Evolutionary conservation across 2,113 vertebrate genomes (phyloP).

Genomic region (zebrafish (Danio rerio)): DNA sequence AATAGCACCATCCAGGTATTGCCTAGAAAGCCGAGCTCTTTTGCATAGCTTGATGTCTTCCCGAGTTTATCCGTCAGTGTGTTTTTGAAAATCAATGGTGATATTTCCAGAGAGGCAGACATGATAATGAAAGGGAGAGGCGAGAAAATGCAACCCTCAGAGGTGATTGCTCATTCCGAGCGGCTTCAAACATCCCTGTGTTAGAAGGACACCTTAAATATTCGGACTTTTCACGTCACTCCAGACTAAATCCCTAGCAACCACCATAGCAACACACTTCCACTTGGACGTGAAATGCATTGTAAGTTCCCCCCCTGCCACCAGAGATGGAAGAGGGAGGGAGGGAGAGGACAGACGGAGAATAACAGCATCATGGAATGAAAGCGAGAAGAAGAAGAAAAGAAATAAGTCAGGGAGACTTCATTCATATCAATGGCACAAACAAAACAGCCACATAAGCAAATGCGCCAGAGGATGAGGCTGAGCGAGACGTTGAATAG

Average conservation of each 20-base stretch:
- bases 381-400: slow-evolving; percentile 49
- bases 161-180: slow-evolving; percentile 71
- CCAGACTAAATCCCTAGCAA: slow-evolving; percentile 82
- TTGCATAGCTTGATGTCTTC: slow-evolving; percentile 42
- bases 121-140: slow-evolving; percentile 63
- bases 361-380: slow-evolving; percentile 63
- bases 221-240: slow-evolving; percentile 80
- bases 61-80: slow-evolving; percentile 47
- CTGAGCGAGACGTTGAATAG: not conserved
- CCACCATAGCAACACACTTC: slow-evolving; percentile 82
- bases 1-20: not conserved
- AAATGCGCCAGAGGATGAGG: not conserved
- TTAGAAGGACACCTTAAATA: slow-evolving; percentile 84
- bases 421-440: slow-evolving; percentile 51
- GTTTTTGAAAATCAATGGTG: slow-evolving; percentile 67
- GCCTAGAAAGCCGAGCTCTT: slow-evolving; percentile 15
- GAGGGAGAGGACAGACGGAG: slow-evolving; percentile 12
- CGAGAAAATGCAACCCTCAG: slow-evolving; percentile 54
- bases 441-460: too few relatives aligned
- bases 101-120: slow-evolving; percentile 65
- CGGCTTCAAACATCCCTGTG: slow-evolving; percentile 69
- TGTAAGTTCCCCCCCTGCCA: slow-evolving; percentile 71
- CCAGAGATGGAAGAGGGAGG: slow-evolving; percentile 59
- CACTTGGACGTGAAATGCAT: slow-evolving; percentile 80
- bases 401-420: slow-evolving; percentile 46